Percentiles rank a stretch among this genome's conserved stretches.
Conservation (phyloP, 1,140 invertebrate genomes). For the Zaprionus lachaisei region DNA sequence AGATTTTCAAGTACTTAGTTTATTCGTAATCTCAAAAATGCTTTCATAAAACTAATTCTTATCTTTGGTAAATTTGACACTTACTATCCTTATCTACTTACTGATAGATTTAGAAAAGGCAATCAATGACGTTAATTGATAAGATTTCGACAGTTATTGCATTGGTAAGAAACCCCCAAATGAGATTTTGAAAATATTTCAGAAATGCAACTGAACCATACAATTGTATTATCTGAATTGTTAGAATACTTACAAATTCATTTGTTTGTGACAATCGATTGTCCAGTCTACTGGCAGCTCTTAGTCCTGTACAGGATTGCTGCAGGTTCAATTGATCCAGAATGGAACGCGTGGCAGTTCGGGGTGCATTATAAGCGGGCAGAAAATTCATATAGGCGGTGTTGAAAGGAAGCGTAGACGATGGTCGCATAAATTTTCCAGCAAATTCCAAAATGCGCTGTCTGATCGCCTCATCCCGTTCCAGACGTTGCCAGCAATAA, state of each 20-base stretch:
- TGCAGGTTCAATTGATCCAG: slow-evolving; percentile 50
- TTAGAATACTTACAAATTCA: slow-evolving; percentile 49
- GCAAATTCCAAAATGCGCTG: slow-evolving; percentile 69
- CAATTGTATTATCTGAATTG: not conserved
- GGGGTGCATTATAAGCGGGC: slow-evolving; percentile 47
- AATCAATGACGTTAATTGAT: slow-evolving; percentile 4
- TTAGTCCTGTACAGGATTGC: slow-evolving; percentile 53
- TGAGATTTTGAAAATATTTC: not conserved
- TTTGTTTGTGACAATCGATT: slow-evolving; percentile 47
- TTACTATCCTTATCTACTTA: not conserved
- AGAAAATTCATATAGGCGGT: slow-evolving; percentile 51
- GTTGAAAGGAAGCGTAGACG: slow-evolving; percentile 43
- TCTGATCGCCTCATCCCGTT: slow-evolving; percentile 48
- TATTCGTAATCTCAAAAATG: not conserved
- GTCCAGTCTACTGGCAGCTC: slow-evolving; percentile 60
- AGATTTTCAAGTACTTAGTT: not conserved
- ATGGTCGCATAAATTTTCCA: slow-evolving; percentile 67
- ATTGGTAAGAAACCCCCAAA: not conserved
- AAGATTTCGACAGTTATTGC: not conserved
- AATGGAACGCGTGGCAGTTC: slow-evolving; percentile 61
- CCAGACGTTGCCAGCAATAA: slow-evolving; percentile 74
- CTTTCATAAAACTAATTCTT: not conserved
- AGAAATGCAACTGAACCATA: not conserved
- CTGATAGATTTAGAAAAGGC: slow-evolving; percentile 1
- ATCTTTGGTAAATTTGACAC: not conserved